Percentiles rank a stretch among this genome's conserved stretches.
Conservation (phyloP, 2,888 invertebrate genomes). For the Neoitamus cyanurus region DNA sequence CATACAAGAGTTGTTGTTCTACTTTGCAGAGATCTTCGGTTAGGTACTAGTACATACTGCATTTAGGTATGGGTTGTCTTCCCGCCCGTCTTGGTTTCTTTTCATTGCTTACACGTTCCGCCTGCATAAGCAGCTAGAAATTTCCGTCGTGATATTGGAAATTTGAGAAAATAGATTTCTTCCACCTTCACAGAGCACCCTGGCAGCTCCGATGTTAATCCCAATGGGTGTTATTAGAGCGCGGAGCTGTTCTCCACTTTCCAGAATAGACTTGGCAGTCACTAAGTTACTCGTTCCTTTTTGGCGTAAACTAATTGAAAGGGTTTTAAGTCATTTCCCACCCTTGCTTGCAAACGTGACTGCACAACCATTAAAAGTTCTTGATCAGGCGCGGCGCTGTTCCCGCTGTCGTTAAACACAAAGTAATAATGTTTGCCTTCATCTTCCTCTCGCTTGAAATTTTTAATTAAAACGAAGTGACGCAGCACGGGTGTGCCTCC, state of each 20-base stretch:
- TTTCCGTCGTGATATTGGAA: not conserved
- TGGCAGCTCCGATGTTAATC: not conserved
- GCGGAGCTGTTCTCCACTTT: not conserved
- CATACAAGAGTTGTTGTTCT: not conserved
- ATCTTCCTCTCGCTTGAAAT: not conserved
- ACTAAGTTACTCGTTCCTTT: not conserved
- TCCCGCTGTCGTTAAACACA: conserved; percentile 18
- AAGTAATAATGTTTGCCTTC: conserved; percentile 40
- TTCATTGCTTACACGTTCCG: not conserved
- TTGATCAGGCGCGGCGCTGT: not conserved
- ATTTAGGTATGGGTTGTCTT: not conserved
- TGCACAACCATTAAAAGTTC: conserved; percentile 43
- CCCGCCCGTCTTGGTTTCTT: not conserved
- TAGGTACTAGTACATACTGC: not conserved
- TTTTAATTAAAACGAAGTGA: conserved; percentile 26
- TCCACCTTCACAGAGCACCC: not conserved
- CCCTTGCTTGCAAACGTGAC: conserved; percentile 15
- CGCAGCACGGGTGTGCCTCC: not conserved
- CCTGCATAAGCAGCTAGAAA: not conserved
- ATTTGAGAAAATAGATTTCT: not conserved
- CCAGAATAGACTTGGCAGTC: not conserved
- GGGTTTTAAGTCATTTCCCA: conserved; percentile 27
- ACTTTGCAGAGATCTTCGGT: not conserved
- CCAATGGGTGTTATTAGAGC: not conserved
- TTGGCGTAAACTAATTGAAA: conserved; percentile 24